Percentiles rank a stretch among this genome's conserved stretches.
Evolutionary conservation across 2,888 invertebrate genomes (phyloP).

Genomic region (Rhamphomyia laevipes): DNA sequence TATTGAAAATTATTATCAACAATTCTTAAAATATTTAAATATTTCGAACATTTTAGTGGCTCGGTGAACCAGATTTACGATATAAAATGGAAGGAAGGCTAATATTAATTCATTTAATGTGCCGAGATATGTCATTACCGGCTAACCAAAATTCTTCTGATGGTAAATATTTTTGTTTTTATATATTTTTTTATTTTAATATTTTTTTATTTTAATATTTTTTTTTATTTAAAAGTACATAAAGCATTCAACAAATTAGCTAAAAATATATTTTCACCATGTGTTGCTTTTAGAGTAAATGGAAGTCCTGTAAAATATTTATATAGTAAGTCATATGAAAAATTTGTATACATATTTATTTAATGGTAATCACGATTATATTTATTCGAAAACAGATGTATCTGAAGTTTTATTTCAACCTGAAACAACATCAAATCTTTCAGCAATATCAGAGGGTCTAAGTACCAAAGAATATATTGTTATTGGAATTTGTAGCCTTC

Average conservation of each 20-base stretch:
- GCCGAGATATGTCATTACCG: constrained; percentile 53
- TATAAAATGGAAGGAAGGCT: constrained; percentile 68
- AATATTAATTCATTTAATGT: constrained; percentile 66
- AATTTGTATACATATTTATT: not conserved
- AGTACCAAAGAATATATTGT: constrained; percentile 68
- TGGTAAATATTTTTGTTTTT: constrained; percentile 15
- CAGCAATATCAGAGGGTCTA: constrained; percentile 47
- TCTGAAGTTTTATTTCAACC: constrained; percentile 68
- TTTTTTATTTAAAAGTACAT: not conserved
- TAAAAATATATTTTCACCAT: constrained; percentile 64
- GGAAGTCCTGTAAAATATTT: constrained; percentile 60
- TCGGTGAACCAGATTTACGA: constrained; percentile 66
- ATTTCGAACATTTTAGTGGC: constrained; percentile 54
- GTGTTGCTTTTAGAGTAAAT: constrained; percentile 75
- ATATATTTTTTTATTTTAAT: constrained; percentile 12
- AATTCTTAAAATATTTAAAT: too few relatives aligned
- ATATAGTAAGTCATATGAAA: constrained; percentile 42
- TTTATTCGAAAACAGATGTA: constrained; percentile 46
- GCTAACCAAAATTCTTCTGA: constrained; percentile 38
- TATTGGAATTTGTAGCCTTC: constrained; percentile 68
- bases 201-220: not conserved
- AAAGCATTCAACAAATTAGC: not conserved
- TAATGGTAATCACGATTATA: not conserved
- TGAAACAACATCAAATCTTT: constrained; percentile 47
- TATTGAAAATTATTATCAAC: too few relatives aligned